Conservation (phyloP, 2,888 invertebrate genomes). For the Aspidapion aeneum region DNA sequence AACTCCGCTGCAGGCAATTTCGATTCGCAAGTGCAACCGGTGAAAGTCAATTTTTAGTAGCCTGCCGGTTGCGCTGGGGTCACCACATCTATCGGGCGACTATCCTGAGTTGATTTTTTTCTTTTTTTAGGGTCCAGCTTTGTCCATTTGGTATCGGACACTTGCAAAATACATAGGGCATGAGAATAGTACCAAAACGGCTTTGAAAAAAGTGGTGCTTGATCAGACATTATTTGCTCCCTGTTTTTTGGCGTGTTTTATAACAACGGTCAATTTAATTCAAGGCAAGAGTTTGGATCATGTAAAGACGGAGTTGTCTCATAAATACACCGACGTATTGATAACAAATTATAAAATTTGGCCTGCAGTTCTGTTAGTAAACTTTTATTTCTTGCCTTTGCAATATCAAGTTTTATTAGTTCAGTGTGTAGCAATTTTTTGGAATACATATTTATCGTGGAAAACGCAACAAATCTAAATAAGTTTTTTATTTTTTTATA, state of each 20-base stretch:
- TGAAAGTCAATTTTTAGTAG: no score
- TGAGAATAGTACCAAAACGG: constrained; percentile 43
- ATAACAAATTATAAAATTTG: constrained; percentile 70
- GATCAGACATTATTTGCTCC: constrained; percentile 78
- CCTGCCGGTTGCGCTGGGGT: no score
- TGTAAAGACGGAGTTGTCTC: constrained; percentile 54
- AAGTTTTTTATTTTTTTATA: no score
- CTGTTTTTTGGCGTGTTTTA: constrained; percentile 55
- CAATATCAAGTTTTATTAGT: constrained; percentile 78
- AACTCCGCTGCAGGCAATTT: neutral
- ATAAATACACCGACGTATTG: constrained; percentile 63
- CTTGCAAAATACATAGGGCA: constrained; percentile 40
- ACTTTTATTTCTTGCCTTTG: constrained; percentile 81
- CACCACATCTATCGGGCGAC: no score
- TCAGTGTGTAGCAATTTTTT: constrained; percentile 75
- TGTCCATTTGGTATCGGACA: constrained; percentile 67
- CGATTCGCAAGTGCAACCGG: neutral
- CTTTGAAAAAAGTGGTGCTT: constrained; percentile 63
- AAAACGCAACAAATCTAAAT: constrained; percentile 56
- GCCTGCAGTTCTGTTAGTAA: constrained; percentile 81
- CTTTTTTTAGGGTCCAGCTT: constrained; percentile 56
- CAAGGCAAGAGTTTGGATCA: constrained; percentile 55
- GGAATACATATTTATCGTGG: constrained; percentile 84
- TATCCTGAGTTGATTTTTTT: no score
- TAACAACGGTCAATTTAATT: constrained; percentile 56